Conservation (phyloP, 2,113 vertebrate genomes). For the Corythornis vintsioides region DNA sequence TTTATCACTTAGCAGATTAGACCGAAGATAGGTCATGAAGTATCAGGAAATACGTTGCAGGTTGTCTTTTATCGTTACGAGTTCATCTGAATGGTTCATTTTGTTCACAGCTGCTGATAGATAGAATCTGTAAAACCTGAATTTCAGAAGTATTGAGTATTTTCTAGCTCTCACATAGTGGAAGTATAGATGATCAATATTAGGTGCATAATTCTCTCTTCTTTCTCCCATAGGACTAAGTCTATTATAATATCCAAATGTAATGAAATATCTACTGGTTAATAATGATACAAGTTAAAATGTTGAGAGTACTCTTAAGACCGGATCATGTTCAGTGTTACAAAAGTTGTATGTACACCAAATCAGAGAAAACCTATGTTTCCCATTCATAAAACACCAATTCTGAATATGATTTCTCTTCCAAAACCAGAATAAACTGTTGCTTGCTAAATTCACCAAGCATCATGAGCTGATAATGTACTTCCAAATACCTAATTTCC, state of each 20-base stretch:
- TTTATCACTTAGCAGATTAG: conserved; percentile 15
- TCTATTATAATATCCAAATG: neutral
- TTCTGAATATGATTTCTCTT: neutral
- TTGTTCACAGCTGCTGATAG: neutral
- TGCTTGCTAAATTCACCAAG: neutral
- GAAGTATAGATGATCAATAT: neutral
- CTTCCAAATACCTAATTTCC: neutral
- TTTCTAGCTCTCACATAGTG: neutral
- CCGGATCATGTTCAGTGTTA: neutral
- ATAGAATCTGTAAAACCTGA: neutral
- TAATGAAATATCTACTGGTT: neutral
- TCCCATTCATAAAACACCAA: neutral
- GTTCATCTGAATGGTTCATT: neutral
- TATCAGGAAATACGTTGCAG: neutral
- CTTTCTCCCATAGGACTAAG: neutral
- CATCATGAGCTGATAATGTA: neutral
- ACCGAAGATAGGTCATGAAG: neutral
- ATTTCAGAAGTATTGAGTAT: neutral
- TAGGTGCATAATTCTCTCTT: neutral
- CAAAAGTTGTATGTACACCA: neutral
- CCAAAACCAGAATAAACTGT: neutral
- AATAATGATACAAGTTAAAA: neutral
- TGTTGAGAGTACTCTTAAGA: neutral
- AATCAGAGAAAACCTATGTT: neutral
- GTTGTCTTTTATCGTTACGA: neutral